These are phyloP conservation scores for Brachirus orientalis DNA, from an alignment of 2,113 vertebrate genomes.

Conservation along the genomic window DNA sequence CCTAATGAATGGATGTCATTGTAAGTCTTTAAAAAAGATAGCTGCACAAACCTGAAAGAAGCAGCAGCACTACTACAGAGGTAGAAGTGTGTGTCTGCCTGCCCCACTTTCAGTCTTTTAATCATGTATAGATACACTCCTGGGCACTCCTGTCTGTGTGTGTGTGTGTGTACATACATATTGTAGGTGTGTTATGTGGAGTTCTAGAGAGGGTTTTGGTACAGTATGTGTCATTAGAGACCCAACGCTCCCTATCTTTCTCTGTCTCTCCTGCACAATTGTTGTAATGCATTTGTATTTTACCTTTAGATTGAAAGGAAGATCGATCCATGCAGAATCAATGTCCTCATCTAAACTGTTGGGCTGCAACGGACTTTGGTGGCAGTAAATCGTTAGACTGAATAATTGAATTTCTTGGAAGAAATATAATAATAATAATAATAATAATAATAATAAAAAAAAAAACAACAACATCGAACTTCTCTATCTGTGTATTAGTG, in stretches of 20 bases:
- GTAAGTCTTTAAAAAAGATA: no score
- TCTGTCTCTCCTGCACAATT: conserved; percentile 2
- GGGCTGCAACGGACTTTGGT: conserved; percentile 2
- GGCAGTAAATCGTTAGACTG: conserved; percentile 14
- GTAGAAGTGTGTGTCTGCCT: conserved; percentile 54
- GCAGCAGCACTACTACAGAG: conserved; percentile 58
- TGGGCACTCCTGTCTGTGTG: conserved; percentile 37
- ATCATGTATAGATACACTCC: conserved; percentile 77
- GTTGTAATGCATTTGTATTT: conserved; percentile 17
- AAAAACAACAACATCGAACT: background rate
- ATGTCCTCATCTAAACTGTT: conserved; percentile 35
- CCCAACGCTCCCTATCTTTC: conserved; percentile 44
- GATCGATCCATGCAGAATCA: background rate
- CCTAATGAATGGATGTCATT: no score
- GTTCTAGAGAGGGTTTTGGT: conserved; percentile 39
- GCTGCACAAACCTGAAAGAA: conserved; percentile 15
- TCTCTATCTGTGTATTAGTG: background rate
- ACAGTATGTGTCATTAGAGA: conserved; percentile 60
- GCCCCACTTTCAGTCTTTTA: conserved; percentile 77
- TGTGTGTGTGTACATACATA: conserved; percentile 20
- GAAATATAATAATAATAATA: no score
- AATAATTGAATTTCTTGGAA: background rate
- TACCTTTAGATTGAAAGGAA: conserved; percentile 16
- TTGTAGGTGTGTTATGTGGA: conserved; percentile 38
- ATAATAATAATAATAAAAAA: no score